Conservation (phyloP, 2,888 invertebrate genomes). For the Stenichneumon culpator region DNA sequence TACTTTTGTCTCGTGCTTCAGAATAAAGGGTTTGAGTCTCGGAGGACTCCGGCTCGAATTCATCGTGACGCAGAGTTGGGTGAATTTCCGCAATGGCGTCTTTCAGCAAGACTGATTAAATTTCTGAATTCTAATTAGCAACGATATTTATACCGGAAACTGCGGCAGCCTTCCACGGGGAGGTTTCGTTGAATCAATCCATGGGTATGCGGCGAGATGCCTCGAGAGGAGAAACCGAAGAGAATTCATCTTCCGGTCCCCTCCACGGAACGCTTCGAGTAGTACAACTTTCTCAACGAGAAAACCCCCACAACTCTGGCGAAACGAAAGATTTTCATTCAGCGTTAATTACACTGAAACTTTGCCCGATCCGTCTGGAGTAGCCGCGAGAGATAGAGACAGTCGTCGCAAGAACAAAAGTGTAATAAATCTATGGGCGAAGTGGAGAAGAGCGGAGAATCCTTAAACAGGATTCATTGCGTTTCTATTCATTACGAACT, state of each 20-base stretch:
- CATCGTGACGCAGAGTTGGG: not conserved
- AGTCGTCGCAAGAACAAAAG: conserved; percentile 55
- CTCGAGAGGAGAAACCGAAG: not conserved
- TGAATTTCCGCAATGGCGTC: not conserved
- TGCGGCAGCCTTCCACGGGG: not conserved
- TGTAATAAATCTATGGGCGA: conserved; percentile 62
- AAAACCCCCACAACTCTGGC: conserved; percentile 20
- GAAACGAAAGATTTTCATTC: conserved; percentile 57
- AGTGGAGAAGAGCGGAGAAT: conserved; percentile 52
- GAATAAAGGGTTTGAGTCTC: not conserved
- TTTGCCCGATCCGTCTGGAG: conserved; percentile 54
- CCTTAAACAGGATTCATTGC: conserved; percentile 74
- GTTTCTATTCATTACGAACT: conserved; percentile 54
- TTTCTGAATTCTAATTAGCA: conserved; percentile 25
- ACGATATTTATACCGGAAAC: conserved; percentile 13
- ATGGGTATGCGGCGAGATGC: not conserved
- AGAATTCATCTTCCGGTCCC: not conserved
- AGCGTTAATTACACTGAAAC: conserved; percentile 66
- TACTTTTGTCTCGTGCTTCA: not conserved
- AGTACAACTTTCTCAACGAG: conserved; percentile 52
- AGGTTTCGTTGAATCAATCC: conserved; percentile 32
- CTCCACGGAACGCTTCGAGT: conserved; percentile 15
- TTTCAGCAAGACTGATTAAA: not conserved
- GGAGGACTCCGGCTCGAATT: not conserved
- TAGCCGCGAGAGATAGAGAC: conserved; percentile 14